Percentiles rank a stretch among this genome's conserved stretches.
phyloP scores from a whole-genome alignment of 2,113 vertebrate genomes.

The Dicaeum eximium region DNA sequence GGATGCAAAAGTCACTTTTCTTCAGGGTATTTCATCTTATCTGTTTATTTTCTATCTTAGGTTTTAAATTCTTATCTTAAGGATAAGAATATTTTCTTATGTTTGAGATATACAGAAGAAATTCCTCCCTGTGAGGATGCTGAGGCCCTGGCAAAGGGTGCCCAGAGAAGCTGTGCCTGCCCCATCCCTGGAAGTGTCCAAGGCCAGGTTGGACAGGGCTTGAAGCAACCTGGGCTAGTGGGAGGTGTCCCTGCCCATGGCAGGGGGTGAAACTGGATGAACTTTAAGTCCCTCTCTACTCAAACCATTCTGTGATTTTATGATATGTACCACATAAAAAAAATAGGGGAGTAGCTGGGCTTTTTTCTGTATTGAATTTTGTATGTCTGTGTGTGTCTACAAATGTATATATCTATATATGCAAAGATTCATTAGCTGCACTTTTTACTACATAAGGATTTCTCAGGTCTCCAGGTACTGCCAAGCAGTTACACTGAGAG shows the following conservation, averaged over 20 bases:
- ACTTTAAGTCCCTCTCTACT: background rate
- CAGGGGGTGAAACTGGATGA: background rate
- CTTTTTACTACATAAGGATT: background rate
- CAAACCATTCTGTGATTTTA: background rate
- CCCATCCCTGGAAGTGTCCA: background rate
- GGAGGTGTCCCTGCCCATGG: background rate
- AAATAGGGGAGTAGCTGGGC: fast-evolving
- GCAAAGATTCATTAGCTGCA: background rate
- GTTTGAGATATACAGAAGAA: background rate
- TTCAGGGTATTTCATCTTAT: background rate
- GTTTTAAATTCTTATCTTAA: background rate
- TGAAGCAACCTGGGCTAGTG: background rate
- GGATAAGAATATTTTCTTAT: background rate
- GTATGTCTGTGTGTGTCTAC: background rate
- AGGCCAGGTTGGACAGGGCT: background rate
- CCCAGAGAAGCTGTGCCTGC: background rate
- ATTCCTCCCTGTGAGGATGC: background rate
- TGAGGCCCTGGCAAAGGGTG: background rate
- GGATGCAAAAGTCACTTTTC: background rate
- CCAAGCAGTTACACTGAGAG: background rate
- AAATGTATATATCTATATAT: too few relatives aligned
- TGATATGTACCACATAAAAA: fast-evolving
- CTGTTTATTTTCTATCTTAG: background rate
- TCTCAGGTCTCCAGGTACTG: background rate
- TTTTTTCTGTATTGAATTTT: background rate